phyloP scores from a whole-genome alignment of 37 sponge, comb jelly and placozoan genomes.

The Oscarella lobularis region DNA sequence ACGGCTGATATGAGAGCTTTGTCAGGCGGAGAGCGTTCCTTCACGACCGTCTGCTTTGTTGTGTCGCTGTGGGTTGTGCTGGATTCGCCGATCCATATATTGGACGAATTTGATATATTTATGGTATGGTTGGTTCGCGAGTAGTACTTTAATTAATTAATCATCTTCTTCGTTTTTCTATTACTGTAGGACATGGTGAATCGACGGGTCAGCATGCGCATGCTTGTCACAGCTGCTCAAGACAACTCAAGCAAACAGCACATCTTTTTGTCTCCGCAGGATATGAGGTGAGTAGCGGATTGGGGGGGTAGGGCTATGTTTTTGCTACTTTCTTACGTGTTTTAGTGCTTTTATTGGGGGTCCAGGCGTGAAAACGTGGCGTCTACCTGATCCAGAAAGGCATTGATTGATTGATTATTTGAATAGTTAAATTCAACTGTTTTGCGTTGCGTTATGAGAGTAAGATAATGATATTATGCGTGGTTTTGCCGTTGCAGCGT shows the following conservation, averaged over 20 bases:
- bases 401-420: no score
- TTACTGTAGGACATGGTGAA: slow-evolving; percentile 82
- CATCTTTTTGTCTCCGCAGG: slow-evolving; percentile 68
- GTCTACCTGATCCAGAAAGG: background rate
- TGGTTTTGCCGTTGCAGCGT: no score
- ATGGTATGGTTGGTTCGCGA: slow-evolving; percentile 53
- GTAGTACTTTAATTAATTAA: background rate
- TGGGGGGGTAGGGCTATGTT: background rate
- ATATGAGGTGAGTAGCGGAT: slow-evolving; percentile 40
- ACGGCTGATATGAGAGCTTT: slow-evolving; percentile 74
- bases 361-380: background rate
- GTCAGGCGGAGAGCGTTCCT: slow-evolving; percentile 97
- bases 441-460: no score
- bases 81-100: slow-evolving; percentile 79
- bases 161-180: background rate
- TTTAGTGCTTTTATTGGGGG: background rate
- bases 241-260: slow-evolving; percentile 35
- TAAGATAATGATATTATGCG: no score
- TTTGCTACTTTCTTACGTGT: background rate
- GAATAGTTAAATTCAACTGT: no score
- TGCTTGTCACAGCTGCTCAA: slow-evolving; percentile 56
- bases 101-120: slow-evolving; percentile 99
- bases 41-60: slow-evolving; percentile 95
- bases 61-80: slow-evolving; percentile 95
- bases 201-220: slow-evolving; percentile 69